These are phyloP conservation scores for Himalopsyche kuldschensis DNA, from an alignment of 2,888 invertebrate species.

Conservation along the genomic window DNA sequence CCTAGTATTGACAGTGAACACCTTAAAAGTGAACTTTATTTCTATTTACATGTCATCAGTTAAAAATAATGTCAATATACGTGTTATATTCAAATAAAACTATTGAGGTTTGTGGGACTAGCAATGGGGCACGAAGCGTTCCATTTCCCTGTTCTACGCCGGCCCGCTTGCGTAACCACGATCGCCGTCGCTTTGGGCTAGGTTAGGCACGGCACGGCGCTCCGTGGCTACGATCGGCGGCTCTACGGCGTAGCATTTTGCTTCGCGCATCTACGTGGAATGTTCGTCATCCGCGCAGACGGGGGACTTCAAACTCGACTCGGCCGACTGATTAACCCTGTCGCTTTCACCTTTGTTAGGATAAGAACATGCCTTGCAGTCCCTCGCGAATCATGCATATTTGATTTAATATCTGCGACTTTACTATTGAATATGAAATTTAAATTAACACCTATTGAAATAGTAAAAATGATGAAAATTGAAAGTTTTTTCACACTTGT, in stretches of 20 bases:
- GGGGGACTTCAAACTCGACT: not conserved
- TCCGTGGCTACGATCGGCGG: not conserved
- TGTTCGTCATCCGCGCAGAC: not conserved
- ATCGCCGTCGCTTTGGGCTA: constrained; percentile 12
- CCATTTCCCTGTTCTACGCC: not conserved
- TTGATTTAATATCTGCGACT: not conserved
- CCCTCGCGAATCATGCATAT: not conserved
- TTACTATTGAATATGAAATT: too few species aligned
- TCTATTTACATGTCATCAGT: too few species aligned
- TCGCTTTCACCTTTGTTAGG: not conserved
- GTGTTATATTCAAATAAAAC: too few species aligned
- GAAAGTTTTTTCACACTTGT: too few species aligned
- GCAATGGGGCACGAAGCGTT: not conserved
- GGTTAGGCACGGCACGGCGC: constrained; percentile 19
- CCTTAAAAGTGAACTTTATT: too few species aligned
- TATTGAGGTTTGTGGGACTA: too few species aligned
- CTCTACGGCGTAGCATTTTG: not conserved
- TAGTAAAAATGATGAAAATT: too few species aligned
- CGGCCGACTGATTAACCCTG: not conserved
- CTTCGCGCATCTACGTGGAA: not conserved
- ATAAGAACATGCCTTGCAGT: not conserved
- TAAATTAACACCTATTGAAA: too few species aligned
- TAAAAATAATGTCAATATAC: too few species aligned
- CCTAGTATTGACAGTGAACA: too few species aligned
- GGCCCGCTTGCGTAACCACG: constrained; percentile 10